Conservation (phyloP, 2,888 invertebrate genomes). For the Leucophenga maculata region DNA sequence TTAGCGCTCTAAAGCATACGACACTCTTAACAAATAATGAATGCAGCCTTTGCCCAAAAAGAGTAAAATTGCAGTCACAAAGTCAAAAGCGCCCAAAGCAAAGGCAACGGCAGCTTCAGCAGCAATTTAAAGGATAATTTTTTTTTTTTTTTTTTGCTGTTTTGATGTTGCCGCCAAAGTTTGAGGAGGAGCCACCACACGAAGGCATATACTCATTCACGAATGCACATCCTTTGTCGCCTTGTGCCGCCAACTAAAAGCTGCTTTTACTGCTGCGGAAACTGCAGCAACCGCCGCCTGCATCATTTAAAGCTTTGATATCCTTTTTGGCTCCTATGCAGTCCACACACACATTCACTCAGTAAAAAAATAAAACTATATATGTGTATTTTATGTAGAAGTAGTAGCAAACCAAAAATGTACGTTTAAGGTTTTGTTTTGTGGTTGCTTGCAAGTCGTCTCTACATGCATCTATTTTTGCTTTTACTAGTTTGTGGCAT, state of each 20-base stretch:
- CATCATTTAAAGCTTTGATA: constrained; percentile 19
- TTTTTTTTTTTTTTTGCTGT: constrained; percentile 30
- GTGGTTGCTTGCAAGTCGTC: constrained; percentile 35
- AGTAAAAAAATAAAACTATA: constrained; percentile 8
- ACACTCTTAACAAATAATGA: no score
- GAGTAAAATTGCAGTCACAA: not conserved
- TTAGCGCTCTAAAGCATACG: no score
- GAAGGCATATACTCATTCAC: not conserved
- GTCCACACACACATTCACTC: not conserved
- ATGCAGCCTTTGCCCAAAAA: not conserved
- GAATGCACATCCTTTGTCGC: not conserved
- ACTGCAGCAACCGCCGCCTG: constrained; percentile 25
- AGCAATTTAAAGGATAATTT: constrained; percentile 59
- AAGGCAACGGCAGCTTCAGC: constrained; percentile 16
- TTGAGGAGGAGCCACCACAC: constrained; percentile 22
- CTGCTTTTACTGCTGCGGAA: constrained; percentile 12
- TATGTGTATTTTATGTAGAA: no score
- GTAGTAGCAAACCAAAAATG: no score
- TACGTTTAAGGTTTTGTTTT: no score
- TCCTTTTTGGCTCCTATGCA: not conserved
- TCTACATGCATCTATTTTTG: no score
- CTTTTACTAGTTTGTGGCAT: no score
- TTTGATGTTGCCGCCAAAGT: constrained; percentile 21
- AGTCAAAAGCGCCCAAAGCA: not conserved
- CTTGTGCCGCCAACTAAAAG: constrained; percentile 15